Conservation (phyloP, 2,888 invertebrate species). For the Onchidella celtica region DNA sequence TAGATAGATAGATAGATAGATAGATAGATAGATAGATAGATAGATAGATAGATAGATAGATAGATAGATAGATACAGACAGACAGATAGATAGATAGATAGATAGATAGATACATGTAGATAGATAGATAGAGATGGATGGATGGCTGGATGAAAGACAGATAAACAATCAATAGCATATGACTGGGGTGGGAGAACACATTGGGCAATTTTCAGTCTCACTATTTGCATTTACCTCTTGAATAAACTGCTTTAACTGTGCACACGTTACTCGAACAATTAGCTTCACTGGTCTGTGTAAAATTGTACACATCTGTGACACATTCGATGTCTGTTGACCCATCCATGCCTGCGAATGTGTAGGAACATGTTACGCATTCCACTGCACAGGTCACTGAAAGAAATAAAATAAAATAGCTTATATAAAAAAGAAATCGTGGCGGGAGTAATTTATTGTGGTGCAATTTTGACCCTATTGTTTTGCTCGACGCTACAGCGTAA, state of each 20-base stretch:
- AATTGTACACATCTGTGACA: conserved; percentile 10
- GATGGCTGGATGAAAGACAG: neutral
- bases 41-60: no score
- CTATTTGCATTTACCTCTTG: neutral
- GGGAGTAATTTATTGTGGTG: no score
- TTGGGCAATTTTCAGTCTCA: neutral
- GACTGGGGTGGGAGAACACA: neutral
- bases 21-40: neutral
- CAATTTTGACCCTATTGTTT: no score
- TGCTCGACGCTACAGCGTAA: no score
- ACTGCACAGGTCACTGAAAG: neutral
- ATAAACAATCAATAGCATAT: neutral
- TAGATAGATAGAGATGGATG: no score
- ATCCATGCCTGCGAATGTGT: conserved; percentile 36
- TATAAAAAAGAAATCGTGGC: no score
- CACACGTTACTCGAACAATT: conserved; percentile 1
- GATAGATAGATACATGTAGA: no score
- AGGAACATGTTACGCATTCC: conserved; percentile 24
- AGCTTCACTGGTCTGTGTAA: neutral
- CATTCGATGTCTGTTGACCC: conserved; percentile 4
- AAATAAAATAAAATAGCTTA: neutral
- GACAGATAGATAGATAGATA: no score
- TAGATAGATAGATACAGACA: no score
- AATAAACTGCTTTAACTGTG: neutral
- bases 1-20: no score